These are phyloP conservation scores for Psilopogon haemacephalus DNA, from an alignment of 2,113 vertebrate species.

Conservation along the genomic window DNA sequence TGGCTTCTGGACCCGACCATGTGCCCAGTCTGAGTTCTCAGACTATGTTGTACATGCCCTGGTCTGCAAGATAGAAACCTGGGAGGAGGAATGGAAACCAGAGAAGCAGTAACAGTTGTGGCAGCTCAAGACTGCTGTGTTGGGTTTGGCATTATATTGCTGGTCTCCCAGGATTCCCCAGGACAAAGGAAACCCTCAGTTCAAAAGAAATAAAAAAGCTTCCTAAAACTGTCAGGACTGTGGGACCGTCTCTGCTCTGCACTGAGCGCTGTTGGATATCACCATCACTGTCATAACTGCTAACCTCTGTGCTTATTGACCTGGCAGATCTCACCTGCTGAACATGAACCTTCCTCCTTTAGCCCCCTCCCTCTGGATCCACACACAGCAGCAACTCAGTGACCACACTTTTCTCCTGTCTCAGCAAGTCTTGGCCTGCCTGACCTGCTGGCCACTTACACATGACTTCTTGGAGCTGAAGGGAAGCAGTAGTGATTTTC, in stretches of 20 bases:
- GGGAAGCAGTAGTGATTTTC: not conserved
- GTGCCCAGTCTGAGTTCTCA: not conserved
- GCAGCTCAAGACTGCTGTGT: not conserved
- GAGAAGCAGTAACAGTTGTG: fast-evolving
- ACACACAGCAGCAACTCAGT: not conserved
- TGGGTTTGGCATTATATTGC: not conserved
- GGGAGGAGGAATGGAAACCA: not conserved
- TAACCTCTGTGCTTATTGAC: not conserved
- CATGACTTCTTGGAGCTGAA: not conserved
- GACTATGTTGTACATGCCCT: not conserved
- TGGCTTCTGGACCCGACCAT: not conserved
- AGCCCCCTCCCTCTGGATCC: not conserved
- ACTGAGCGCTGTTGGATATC: not conserved
- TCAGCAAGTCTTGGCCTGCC: not conserved
- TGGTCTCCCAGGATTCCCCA: not conserved
- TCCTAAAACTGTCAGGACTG: not conserved
- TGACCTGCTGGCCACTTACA: not conserved
- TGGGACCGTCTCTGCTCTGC: fast-evolving
- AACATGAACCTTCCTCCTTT: not conserved
- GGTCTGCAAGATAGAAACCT: not conserved
- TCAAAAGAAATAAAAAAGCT: not conserved
- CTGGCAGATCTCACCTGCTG: not conserved
- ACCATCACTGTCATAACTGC: fast-evolving
- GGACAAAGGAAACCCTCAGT: not conserved
- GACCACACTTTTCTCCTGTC: fast-evolving